Conservation (phyloP, 2,888 invertebrate species). For the Nyleta sp. region DNA sequence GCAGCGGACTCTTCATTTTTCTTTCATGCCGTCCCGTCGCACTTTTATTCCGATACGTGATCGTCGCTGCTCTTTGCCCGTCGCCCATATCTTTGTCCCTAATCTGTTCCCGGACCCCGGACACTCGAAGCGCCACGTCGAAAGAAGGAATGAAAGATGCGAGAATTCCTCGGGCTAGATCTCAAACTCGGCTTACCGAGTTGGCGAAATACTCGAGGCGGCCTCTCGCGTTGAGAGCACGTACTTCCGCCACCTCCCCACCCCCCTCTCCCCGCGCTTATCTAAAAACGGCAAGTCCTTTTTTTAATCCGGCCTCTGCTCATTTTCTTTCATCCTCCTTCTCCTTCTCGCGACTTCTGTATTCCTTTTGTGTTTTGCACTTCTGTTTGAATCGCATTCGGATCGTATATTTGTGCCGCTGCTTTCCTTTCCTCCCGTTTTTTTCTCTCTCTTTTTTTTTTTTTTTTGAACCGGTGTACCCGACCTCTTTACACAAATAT, state of each 20-base stretch:
- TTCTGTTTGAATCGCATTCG: constrained; percentile 37
- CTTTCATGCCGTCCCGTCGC: constrained; percentile 43
- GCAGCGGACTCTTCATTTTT: constrained; percentile 56
- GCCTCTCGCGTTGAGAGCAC: constrained; percentile 56
- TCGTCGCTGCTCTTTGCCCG: constrained; percentile 56
- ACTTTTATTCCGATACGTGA: constrained; percentile 62
- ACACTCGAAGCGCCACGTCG: constrained; percentile 30
- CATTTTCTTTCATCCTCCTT: constrained; percentile 9
- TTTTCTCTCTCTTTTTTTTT: too few relatives aligned
- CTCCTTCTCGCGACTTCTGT: constrained; percentile 11
- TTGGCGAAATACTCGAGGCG: constrained; percentile 77
- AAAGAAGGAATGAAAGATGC: constrained; percentile 51
- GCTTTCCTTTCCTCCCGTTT: constrained; percentile 4
- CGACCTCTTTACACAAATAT: constrained; percentile 55
- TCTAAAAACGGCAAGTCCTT: too few relatives aligned
- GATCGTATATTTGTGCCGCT: constrained; percentile 2
- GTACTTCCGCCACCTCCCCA: too few relatives aligned
- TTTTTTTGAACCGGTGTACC: neutral
- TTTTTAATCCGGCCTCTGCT: constrained; percentile 20
- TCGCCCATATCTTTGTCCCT: constrained; percentile 58
- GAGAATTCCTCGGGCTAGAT: constrained; percentile 75
- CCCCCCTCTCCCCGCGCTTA: too few relatives aligned
- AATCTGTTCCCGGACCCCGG: constrained; percentile 63
- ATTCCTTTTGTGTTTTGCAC: constrained; percentile 19
- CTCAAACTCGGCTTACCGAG: constrained; percentile 78